phyloP scores from a whole-genome alignment of 1,140 invertebrate species.

The Octopus bimaculoides region DNA sequence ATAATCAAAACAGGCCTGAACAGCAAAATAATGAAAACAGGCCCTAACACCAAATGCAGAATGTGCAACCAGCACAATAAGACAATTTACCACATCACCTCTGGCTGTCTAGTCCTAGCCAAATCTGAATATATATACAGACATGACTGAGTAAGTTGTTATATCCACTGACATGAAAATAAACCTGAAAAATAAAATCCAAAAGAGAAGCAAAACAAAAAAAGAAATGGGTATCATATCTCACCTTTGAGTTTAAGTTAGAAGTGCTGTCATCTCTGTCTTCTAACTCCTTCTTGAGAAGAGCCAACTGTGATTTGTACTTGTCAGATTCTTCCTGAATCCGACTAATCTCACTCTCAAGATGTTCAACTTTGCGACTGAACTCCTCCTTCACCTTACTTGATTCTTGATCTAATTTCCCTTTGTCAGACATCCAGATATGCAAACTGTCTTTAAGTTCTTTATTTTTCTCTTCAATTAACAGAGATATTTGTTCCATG shows the following conservation, averaged over 20 bases:
- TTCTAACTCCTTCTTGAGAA: constrained; percentile 28
- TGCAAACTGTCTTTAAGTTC: constrained; percentile 32
- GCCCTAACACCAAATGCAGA: no score
- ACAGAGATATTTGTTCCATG: constrained; percentile 52
- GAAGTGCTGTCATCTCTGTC: constrained; percentile 36
- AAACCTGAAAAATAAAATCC: no score
- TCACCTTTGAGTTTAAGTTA: constrained; percentile 37
- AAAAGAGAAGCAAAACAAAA: no score
- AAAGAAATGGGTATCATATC: no score
- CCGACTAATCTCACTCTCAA: constrained; percentile 42
- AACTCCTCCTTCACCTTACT: constrained; percentile 39
- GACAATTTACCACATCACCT: no score
- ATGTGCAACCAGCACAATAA: no score
- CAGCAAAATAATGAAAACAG: no score
- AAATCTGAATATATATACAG: no score
- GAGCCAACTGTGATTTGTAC: constrained; percentile 37
- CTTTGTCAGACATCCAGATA: constrained; percentile 38
- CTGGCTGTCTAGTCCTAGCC: no score
- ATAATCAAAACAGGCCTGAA: no score
- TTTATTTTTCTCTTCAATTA: constrained; percentile 36
- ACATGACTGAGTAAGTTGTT: no score
- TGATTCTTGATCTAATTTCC: constrained; percentile 48
- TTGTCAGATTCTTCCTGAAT: constrained; percentile 47
- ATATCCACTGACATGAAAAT: no score
- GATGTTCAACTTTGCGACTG: constrained; percentile 47